A percentile compares a stretch with the other conserved stretches of the same genome.
These are phyloP conservation scores for Pteropus rufus DNA, from an alignment of 2,797 vertebrate genomes.

Conservation along the genomic window DNA sequence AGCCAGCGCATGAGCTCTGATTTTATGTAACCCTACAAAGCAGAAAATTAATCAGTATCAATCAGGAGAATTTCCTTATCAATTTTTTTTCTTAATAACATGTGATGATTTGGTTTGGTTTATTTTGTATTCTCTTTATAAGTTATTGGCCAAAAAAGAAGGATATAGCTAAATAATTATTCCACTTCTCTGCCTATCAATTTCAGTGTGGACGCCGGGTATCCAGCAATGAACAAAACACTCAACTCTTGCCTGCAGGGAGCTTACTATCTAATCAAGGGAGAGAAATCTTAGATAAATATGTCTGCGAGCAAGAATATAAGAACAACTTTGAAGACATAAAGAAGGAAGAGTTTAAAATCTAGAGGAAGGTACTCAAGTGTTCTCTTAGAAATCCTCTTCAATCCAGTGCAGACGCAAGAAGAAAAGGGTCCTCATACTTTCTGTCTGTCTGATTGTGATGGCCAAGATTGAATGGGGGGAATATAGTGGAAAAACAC, in stretches of 20 bases:
- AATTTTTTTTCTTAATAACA: background rate
- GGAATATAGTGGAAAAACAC: no score
- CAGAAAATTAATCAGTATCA: background rate
- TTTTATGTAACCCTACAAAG: background rate
- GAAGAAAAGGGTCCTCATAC: background rate
- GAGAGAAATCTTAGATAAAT: background rate
- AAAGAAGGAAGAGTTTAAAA: background rate
- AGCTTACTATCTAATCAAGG: background rate
- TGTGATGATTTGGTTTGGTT: background rate
- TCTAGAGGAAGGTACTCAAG: background rate
- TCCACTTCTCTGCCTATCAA: background rate
- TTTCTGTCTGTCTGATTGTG: no score
- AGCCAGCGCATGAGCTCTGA: background rate
- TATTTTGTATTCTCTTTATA: background rate
- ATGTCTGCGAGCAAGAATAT: background rate
- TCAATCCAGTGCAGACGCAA: no score
- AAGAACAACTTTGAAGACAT: background rate
- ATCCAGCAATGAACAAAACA: background rate
- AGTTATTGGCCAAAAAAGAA: background rate
- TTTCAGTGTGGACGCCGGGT: background rate
- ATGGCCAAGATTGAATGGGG: no score
- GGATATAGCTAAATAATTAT: background rate
- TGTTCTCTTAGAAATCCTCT: background rate
- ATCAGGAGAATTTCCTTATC: background rate
- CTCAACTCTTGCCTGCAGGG: background rate